Base-by-base conservation (phyloP, 64 coral and sea anemone genomes). In the Montipora cactus region DNA sequence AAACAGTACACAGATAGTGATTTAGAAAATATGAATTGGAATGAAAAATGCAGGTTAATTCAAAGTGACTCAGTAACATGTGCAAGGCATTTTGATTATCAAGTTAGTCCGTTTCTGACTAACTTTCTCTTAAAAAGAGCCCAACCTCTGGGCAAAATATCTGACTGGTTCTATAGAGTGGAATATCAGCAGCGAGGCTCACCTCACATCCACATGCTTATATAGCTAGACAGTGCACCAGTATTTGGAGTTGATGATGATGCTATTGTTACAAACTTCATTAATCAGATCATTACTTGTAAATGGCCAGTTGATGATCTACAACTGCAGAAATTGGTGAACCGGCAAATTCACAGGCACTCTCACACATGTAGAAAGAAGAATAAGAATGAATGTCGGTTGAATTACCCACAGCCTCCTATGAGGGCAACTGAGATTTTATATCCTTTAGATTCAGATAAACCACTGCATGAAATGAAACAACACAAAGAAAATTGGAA, bases 171-270 rank as follows among this genome's bases (percentile, higher is more conserved):
- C 23, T 25, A 25, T 25, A 25, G 23, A 25, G 23, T 25, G 23
- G 23, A 25, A 25, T 25, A 25, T 0, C 23, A 25, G 23, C 23
- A 25, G 23, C 23, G 23, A 25, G 23, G 23, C 3, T 87, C 75
- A 44, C 87, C 74, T 78, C 87, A 89, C 59, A 89, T 78, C 16
- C 87, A 89, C 74, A 89, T 89, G 87, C 53, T 89, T 48, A 51
- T 89, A 78, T 89, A 75, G 74, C 78, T 80, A 80, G 46, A 25
- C 23, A 25, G 23, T 25, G 23, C 23, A 25, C 23, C 23, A 25
- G 23, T 25, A 25, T 25, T 25, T 72, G 68, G 68, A 72, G 68
- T 72, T 72, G 68, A 72, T 25, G 23, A 25, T 72, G 78, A 80
- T 80, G 46, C n/a, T 52, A 6, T 52, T 52, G 78, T 80, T 58